Conservation (phyloP, 2,888 invertebrate genomes). For the Chalcosyrphus nemorum region DNA sequence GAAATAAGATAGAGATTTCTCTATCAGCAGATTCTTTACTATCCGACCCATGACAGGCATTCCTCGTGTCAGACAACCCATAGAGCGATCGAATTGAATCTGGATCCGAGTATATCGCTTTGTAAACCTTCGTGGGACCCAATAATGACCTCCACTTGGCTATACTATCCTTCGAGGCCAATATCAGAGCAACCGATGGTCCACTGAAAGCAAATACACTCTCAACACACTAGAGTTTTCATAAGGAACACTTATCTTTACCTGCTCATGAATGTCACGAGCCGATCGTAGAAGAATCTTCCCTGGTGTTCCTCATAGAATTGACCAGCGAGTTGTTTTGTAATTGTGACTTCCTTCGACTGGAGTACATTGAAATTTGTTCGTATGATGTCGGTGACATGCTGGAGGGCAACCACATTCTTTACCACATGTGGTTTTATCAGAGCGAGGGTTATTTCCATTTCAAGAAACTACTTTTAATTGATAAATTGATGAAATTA, state of each 20-base stretch:
- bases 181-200: conserved; percentile 89
- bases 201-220: conserved; percentile 85
- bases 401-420: conserved; percentile 87
- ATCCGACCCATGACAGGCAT: conserved; percentile 97
- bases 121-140: conserved; percentile 95
- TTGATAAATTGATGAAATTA: conserved; percentile 9
- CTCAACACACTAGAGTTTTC: conserved; percentile 7
- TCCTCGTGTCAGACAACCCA: conserved; percentile 96
- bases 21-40: conserved; percentile 86
- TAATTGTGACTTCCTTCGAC: conserved; percentile 86
- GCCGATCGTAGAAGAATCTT: conserved; percentile 92
- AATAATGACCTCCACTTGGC: conserved; percentile 90
- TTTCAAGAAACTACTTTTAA: conserved; percentile 74
- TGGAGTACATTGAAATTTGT: conserved; percentile 89
- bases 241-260: conserved; percentile 77
- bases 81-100: conserved; percentile 90
- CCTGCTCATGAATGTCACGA: conserved; percentile 92
- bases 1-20: conserved; percentile 93
- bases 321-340: conserved; percentile 85
- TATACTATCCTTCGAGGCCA: conserved; percentile 90
- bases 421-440: conserved; percentile 93
- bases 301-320: conserved; percentile 93
- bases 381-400: conserved; percentile 87
- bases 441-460: conserved; percentile 91
- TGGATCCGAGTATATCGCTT: conserved; percentile 90